A percentile compares a stretch with the other conserved stretches of the same genome.
These are phyloP conservation scores for Erpobdella octoculata DNA, from an alignment of 2,888 invertebrate genomes.

Conservation along the genomic window DNA sequence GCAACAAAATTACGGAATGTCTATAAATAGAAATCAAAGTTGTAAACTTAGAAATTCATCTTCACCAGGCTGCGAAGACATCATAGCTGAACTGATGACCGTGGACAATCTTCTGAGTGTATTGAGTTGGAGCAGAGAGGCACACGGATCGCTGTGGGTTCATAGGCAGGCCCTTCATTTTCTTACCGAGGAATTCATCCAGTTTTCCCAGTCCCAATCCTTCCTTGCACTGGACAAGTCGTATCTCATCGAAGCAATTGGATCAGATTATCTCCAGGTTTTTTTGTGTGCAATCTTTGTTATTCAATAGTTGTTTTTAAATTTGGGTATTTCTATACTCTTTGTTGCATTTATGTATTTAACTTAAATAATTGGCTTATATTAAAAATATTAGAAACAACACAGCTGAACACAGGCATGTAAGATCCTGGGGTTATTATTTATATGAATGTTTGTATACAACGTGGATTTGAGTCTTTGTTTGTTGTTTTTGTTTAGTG, in stretches of 20 bases:
- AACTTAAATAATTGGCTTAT: no score
- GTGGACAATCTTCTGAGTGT: conserved; percentile 74
- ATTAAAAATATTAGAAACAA: no score
- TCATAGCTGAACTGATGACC: conserved; percentile 75
- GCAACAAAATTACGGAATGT: no score
- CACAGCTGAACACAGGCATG: no score
- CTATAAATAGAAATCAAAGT: no score
- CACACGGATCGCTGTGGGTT: conserved; percentile 87
- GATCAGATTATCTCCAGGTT: conserved; percentile 64
- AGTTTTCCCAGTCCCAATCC: conserved; percentile 58
- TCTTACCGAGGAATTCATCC: conserved; percentile 80
- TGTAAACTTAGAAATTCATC: not conserved
- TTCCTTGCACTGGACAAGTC: conserved; percentile 69
- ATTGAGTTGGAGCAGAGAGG: conserved; percentile 76
- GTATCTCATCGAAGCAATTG: conserved; percentile 67
- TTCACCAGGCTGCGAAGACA: conserved; percentile 73
- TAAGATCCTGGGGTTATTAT: no score
- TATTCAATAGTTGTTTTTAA: no score
- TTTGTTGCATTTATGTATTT: no score
- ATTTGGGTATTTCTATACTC: no score
- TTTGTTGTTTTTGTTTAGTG: no score
- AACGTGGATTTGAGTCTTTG: no score
- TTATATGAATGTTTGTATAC: no score
- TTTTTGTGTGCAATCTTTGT: not conserved
- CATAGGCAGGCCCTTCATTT: conserved; percentile 81